Conservation (phyloP, 2,797 vertebrate species). For the Smutsia temminckii region DNA sequence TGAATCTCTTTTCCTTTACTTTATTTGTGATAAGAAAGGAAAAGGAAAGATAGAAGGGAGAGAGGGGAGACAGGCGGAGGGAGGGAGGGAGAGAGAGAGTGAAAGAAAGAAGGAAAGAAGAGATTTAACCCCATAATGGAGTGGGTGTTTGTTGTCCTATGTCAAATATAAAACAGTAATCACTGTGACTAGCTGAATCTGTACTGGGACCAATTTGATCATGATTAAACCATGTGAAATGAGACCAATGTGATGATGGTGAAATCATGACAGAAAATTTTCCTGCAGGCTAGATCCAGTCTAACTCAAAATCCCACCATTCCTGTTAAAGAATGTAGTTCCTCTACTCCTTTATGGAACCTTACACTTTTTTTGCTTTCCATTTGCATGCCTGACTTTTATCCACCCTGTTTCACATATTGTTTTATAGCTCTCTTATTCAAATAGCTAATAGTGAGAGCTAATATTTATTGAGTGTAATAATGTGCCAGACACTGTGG, state of each 20-base stretch:
- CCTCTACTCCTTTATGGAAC: background rate
- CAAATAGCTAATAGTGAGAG: background rate
- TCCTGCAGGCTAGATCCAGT: background rate
- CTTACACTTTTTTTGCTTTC: background rate
- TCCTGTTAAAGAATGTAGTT: background rate
- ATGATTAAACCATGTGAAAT: background rate
- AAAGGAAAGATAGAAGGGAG: too few species aligned
- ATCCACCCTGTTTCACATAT: background rate
- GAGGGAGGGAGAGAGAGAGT: too few species aligned
- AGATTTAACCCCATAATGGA: background rate
- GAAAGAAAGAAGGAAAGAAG: too few species aligned
- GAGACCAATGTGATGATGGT: conserved; percentile 47
- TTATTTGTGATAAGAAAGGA: background rate
- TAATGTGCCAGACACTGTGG: background rate
- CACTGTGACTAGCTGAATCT: conserved; percentile 53
- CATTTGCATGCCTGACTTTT: background rate
- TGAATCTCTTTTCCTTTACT: conserved; percentile 44
- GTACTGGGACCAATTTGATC: background rate
- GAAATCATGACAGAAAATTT: background rate
- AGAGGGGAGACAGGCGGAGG: too few species aligned
- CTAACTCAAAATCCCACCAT: background rate
- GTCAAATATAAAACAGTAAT: conserved; percentile 65
- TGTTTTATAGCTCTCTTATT: background rate
- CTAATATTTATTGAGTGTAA: background rate
- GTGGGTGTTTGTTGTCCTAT: background rate